Evolutionary conservation across 37 sponge, comb jelly and placozoan species (phyloP).

Genomic region (Ianthella basta): DNA sequence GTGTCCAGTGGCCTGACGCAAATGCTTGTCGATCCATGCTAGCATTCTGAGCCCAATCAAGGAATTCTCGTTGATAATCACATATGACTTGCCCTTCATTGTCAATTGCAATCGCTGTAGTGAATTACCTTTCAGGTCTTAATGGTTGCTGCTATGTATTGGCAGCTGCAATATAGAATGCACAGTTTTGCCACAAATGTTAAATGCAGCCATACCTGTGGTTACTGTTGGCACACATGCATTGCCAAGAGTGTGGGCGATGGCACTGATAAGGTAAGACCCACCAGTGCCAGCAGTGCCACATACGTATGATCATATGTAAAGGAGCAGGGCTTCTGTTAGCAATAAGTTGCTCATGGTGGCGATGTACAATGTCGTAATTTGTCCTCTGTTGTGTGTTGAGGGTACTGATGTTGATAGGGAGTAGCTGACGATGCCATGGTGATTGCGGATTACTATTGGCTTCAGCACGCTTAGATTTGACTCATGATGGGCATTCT

Average conservation of each 20-base stretch:
- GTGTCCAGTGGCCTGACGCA: conserved; percentile 24
- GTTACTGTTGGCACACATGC: conserved; percentile 8
- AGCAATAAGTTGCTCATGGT: background rate
- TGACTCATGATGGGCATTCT: background rate
- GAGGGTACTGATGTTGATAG: background rate
- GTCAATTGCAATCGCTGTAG: conserved; percentile 23
- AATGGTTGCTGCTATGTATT: background rate
- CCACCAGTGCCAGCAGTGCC: conserved; percentile 45
- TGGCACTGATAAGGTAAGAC: conserved; percentile 38
- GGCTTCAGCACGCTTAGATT: background rate
- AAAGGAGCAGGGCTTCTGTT: background rate
- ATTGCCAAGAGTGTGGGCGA: background rate
- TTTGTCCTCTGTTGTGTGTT: background rate
- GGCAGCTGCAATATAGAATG: conserved; percentile 38
- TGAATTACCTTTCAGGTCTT: conserved; percentile 22
- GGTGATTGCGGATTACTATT: background rate
- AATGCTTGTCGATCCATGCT: conserved; percentile 31
- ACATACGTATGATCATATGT: conserved; percentile 32
- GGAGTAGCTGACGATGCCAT: background rate
- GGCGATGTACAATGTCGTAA: background rate
- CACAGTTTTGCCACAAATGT: conserved; percentile 46
- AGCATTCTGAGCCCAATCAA: conserved; percentile 43
- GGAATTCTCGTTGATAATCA: conserved; percentile 58
- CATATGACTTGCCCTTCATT: conserved; percentile 15
- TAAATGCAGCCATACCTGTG: conserved; percentile 42